A percentile compares a stretch with the other conserved stretches of the same genome.
phyloP scores from a whole-genome alignment of 1,140 invertebrate species.

The Eubasilissa regina region DNA sequence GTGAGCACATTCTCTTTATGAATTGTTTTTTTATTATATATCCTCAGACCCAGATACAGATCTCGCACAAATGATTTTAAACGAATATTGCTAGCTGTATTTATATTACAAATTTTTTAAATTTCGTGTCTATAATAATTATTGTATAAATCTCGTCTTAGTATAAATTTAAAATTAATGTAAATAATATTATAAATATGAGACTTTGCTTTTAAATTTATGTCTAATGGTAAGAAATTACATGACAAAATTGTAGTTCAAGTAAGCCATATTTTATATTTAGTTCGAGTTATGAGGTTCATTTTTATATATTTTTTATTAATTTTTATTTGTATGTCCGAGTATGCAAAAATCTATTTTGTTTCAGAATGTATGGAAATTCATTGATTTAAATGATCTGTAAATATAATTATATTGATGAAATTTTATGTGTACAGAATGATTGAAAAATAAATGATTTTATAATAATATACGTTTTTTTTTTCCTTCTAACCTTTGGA shows the following conservation, averaged over 20 bases:
- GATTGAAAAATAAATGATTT: slow-evolving; percentile 61
- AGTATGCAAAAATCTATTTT: slow-evolving; percentile 47
- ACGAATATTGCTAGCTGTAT: slow-evolving; percentile 40
- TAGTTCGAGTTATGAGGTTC: slow-evolving; percentile 45
- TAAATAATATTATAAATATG: slow-evolving; percentile 50
- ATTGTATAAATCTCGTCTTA: slow-evolving; percentile 51
- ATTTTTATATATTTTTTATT: slow-evolving; percentile 55
- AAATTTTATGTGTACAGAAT: slow-evolving; percentile 60
- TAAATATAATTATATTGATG: slow-evolving; percentile 58
- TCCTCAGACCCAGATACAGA: slow-evolving; percentile 14
- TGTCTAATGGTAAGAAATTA: slow-evolving; percentile 49
- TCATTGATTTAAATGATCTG: slow-evolving; percentile 55
- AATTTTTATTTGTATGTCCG: slow-evolving; percentile 49
- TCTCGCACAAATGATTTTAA: slow-evolving; percentile 50
- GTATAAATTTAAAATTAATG: slow-evolving; percentile 40
- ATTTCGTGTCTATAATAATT: slow-evolving; percentile 50
- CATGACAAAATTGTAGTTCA: slow-evolving; percentile 51
- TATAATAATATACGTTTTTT: slow-evolving; percentile 56
- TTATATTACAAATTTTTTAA: slow-evolving; percentile 37
- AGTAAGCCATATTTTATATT: slow-evolving; percentile 58
- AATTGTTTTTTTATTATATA: slow-evolving; percentile 2
- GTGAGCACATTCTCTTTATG: background rate
- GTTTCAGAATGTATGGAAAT: slow-evolving; percentile 49
- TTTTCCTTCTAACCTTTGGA: slow-evolving; percentile 16
- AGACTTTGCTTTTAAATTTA: slow-evolving; percentile 50